phyloP scores from a whole-genome alignment of 2,797 vertebrate genomes.

The Kryptolebias ocellatus region DNA sequence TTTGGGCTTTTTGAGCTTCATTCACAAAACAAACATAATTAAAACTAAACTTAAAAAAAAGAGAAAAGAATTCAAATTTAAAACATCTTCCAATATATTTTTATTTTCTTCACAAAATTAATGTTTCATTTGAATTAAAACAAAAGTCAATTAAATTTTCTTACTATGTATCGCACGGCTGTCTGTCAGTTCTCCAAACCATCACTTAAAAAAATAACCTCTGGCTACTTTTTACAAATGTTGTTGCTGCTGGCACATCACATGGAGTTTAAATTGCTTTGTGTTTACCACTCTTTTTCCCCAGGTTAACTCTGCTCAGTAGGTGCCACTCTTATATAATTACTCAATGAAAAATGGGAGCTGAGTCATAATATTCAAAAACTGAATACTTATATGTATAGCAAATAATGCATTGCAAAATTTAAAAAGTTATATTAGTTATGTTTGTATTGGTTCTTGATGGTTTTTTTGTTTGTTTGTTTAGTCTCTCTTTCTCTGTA shows the following conservation, averaged over 20 bases:
- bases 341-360: background rate
- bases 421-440: background rate
- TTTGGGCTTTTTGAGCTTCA: constrained; percentile 1
- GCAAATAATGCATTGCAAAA: background rate
- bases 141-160: constrained; percentile 5
- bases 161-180: background rate
- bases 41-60: background rate
- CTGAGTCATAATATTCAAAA: background rate
- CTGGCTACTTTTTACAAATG: constrained; percentile 13
- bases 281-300: constrained; percentile 10
- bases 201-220: constrained; percentile 26
- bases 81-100: constrained; percentile 2
- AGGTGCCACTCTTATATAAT: background rate
- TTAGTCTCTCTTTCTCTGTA: background rate
- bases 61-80: background rate
- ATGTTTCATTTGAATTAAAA: constrained; percentile 19
- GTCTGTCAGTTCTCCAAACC: background rate
- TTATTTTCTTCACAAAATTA: background rate
- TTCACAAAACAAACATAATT: constrained; percentile 12
- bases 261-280: constrained; percentile 5
- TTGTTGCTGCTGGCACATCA: constrained; percentile 2
- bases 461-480: background rate
- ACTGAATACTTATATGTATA: background rate
- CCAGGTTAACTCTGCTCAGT: constrained; percentile 2
- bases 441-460: background rate